Percentiles rank a stretch among this genome's conserved stretches.
Conservation (phyloP, 2,888 invertebrate genomes). For the Drosophila infuscata region DNA sequence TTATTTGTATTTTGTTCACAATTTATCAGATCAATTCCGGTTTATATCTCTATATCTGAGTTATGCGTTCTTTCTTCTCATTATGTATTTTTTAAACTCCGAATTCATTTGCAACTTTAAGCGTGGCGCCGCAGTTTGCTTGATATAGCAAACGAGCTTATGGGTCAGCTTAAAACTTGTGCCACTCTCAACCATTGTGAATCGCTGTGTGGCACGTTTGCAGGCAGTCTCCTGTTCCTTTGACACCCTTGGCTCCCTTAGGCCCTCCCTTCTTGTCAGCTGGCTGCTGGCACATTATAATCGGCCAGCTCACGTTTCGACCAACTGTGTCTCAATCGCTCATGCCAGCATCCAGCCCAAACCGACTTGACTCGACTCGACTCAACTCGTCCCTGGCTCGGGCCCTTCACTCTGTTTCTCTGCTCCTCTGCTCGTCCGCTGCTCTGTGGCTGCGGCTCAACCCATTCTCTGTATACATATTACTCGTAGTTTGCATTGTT, state of each 20-base stretch:
- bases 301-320: conserved; percentile 18
- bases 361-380: neutral
- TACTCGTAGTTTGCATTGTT: conserved; percentile 63
- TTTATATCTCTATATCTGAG: neutral
- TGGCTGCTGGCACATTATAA: conserved; percentile 16
- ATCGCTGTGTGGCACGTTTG: conserved; percentile 45
- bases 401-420: neutral
- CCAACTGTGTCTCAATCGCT: conserved; percentile 48
- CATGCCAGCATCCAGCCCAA: conserved; percentile 14
- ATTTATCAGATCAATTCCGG: neutral
- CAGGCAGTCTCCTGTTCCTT: conserved; percentile 11
- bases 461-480: conserved; percentile 32
- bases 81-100: neutral
- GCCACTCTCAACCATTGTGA: conserved; percentile 52
- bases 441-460: conserved; percentile 7
- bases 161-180: conserved; percentile 40
- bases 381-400: neutral
- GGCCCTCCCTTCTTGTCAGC: conserved; percentile 1
- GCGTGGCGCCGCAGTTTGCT: neutral
- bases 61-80: neutral
- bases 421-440: neutral
- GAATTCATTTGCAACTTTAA: neutral
- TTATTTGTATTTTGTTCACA: no score
- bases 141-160: conserved; percentile 32
- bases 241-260: neutral